phyloP scores from a whole-genome alignment of 2,888 invertebrate genomes.

The Hirtodrosophila alboralis region DNA sequence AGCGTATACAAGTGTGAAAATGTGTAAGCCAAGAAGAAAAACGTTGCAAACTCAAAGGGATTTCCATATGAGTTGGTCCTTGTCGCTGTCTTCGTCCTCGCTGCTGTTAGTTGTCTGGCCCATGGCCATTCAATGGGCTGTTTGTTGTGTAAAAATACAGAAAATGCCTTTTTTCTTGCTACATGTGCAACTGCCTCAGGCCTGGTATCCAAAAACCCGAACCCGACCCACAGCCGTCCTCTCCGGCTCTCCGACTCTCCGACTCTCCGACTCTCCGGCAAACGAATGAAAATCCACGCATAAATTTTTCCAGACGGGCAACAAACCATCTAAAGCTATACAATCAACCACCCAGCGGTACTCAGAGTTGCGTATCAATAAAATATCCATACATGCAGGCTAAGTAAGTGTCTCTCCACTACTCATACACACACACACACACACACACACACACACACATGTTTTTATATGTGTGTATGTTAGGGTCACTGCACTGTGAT shows the following conservation, averaged over 20 bases:
- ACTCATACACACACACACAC: background rate
- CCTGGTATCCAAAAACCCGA: slow-evolving; percentile 12
- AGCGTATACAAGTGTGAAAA: slow-evolving; percentile 51
- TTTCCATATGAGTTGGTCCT: slow-evolving; percentile 69
- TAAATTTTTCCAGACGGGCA: slow-evolving; percentile 54
- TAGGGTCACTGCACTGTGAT: slow-evolving; percentile 66
- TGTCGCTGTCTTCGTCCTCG: slow-evolving; percentile 11
- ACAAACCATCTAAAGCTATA: slow-evolving; percentile 22
- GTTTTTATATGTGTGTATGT: slow-evolving; percentile 20
- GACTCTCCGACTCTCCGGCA: slow-evolving; percentile 28
- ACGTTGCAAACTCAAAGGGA: slow-evolving; percentile 60
- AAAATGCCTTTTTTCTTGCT: slow-evolving; percentile 18
- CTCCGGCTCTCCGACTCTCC: slow-evolving; percentile 14
- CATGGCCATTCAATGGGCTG: slow-evolving; percentile 48
- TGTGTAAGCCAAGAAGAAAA: slow-evolving; percentile 39
- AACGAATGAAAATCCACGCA: slow-evolving; percentile 73
- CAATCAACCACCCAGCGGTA: slow-evolving; percentile 42
- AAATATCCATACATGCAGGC: slow-evolving; percentile 79
- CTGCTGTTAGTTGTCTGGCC: slow-evolving; percentile 36
- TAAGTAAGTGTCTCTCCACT: slow-evolving; percentile 67
- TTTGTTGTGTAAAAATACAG: slow-evolving; percentile 20
- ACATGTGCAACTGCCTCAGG: slow-evolving; percentile 37
- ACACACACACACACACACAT: background rate
- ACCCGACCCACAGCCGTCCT: too few species aligned
- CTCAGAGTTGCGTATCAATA: slow-evolving; percentile 73